Evolutionary conservation across 2,888 invertebrate species (phyloP).

Genomic region (Parascotia fuliginaria): DNA sequence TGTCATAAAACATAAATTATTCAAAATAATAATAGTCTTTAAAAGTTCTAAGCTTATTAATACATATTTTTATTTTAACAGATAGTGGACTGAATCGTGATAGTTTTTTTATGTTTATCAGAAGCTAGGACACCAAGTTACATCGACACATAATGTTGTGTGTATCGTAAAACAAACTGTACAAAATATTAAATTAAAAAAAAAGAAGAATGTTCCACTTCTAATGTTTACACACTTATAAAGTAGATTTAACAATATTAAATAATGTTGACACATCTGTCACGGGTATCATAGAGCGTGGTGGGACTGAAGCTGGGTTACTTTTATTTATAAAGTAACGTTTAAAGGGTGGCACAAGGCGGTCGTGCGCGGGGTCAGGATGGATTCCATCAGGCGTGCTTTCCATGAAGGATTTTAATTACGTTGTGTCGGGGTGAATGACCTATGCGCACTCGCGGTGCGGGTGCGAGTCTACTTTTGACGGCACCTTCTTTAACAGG

Average conservation of each 20-base stretch:
- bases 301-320: conserved; percentile 45
- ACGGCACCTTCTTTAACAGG: conserved; percentile 62
- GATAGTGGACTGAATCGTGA: no score
- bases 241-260: neutral
- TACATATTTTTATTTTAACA: no score
- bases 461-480: conserved; percentile 66
- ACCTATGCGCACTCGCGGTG: conserved; percentile 54
- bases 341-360: conserved; percentile 73
- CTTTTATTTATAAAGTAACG: conserved; percentile 79
- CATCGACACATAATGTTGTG: no score
- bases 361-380: conserved; percentile 78
- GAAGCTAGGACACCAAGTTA: neutral
- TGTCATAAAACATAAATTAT: no score
- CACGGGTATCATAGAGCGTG: no score
- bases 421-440: conserved; percentile 74
- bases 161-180: no score
- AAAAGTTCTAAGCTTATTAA: neutral
- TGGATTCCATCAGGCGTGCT: conserved; percentile 81
- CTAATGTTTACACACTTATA: neutral
- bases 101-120: neutral
- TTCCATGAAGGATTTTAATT: conserved; percentile 85
- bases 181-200: no score
- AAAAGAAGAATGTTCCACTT: no score
- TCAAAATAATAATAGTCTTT: neutral
- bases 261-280: neutral